phyloP scores from a whole-genome alignment of 2,113 vertebrate species.

The Ranitomeya variabilis region DNA sequence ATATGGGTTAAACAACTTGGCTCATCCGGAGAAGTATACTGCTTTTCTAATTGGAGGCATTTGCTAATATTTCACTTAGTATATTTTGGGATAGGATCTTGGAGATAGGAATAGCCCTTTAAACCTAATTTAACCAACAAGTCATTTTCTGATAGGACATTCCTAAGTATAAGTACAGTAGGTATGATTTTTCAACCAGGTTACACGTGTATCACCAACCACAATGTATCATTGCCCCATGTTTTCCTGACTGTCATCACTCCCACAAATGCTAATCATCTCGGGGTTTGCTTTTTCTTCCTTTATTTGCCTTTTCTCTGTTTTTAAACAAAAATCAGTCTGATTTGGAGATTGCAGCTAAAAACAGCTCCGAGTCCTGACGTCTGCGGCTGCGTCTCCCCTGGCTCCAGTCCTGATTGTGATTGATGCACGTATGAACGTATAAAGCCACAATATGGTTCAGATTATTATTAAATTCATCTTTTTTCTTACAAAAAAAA shows the following conservation, averaged over 20 bases:
- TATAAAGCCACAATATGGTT: conserved; percentile 21
- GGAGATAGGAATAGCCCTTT: no score
- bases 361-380: background rate
- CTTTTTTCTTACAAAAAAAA: background rate
- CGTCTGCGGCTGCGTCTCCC: conserved; percentile 5
- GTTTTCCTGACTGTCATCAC: background rate
- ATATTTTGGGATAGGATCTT: no score
- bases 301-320: background rate
- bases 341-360: conserved; percentile 35
- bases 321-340: conserved; percentile 24
- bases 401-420: conserved; percentile 17
- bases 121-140: no score
- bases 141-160: no score
- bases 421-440: conserved; percentile 25
- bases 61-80: no score
- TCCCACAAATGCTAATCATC: background rate
- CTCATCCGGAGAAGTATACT: no score
- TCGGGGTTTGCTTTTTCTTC: background rate
- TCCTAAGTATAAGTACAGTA: no score
- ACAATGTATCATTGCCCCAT: background rate
- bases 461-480: background rate
- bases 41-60: no score
- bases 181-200: background rate
- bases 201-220: background rate
- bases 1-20: no score